Conservation (phyloP, 1,140 invertebrate genomes). For the Zaprionus taronus region DNA sequence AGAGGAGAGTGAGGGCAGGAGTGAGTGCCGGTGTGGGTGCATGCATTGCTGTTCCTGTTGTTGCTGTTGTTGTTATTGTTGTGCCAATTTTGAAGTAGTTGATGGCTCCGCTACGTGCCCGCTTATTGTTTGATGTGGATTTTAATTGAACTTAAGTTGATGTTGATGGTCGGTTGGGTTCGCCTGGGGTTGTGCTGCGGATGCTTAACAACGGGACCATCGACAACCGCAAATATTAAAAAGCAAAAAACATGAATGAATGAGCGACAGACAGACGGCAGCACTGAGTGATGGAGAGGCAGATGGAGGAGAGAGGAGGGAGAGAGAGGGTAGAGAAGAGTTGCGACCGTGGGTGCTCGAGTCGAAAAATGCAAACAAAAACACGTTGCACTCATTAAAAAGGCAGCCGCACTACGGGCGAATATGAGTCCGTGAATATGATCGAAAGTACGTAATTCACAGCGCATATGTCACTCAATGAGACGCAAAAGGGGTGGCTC, state of each 20-base stretch:
- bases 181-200: constrained; percentile 22
- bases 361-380: constrained; percentile 66
- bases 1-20: too few species aligned
- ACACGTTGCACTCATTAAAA: constrained; percentile 80
- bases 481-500: constrained; percentile 50
- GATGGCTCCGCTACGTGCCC: constrained; percentile 74
- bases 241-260: constrained; percentile 40
- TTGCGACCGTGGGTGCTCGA: constrained; percentile 40
- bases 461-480: constrained; percentile 67
- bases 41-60: constrained; percentile 28
- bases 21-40: neutral
- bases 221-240: constrained; percentile 80
- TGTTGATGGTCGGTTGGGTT: constrained; percentile 45
- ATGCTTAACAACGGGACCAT: constrained; percentile 70
- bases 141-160: constrained; percentile 84
- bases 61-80: constrained; percentile 52
- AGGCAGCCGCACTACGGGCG: constrained; percentile 23
- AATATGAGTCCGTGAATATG: constrained; percentile 11
- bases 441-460: constrained; percentile 37
- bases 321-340: constrained; percentile 1
- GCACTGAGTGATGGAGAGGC: constrained; percentile 10
- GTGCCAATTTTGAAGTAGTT: constrained; percentile 75
- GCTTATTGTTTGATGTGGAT: constrained; percentile 84
- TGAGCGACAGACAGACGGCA: constrained; percentile 9
- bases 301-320: neutral